Evolutionary conservation across 2,888 invertebrate genomes (phyloP), one percentile per base, ranked within the genome.

Genomic region (Melieria crassipennis): DNA sequence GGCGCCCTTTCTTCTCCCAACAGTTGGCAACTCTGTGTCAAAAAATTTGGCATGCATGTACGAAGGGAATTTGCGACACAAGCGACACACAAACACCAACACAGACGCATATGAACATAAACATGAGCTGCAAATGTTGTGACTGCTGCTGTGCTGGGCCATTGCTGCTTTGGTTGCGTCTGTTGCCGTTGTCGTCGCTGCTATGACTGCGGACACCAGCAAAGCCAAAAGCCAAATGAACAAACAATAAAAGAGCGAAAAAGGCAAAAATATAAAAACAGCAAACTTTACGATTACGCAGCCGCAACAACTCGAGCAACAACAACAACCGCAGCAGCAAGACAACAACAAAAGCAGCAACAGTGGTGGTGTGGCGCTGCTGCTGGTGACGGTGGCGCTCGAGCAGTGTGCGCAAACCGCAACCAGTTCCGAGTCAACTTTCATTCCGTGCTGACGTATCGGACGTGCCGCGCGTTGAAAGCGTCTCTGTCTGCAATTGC

Each of bases 391-490:
- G 64, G 50, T 48, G 76, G 76, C 79, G 75, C 77, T 77, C 73
- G 74, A 78, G 77, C 78, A 30, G 30, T 30, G 79, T 74, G 77
- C 78, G 76, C 77, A 76, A 78, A 74, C 70, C 63, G 58, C 77
- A 85, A 85, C 86, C 84, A 85, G 85, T 85, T 85, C 83, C 83
- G 81, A 83, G 79, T 81, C 84, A 84, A 85, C 86, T 85, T 85
- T 85, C 84, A 85, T 84, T 82, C 78, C 73, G 79, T 81, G 81
- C 83, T 78, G 84, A 85, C 84, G 83, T 84, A 75, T 81, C 73
- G 73, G 73, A 73, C 74, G 75, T 70, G 73, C 62, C 61, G 58
- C 66, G 66, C 10, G 46, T 58, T 50, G 60, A 50, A 63, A 64
- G 64, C 69, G 67, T n/a, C 11, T 7, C 11, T n/a, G 13, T 13